Evolutionary conservation across 2,113 vertebrate genomes (phyloP).

Genomic region (Gobius niger): DNA sequence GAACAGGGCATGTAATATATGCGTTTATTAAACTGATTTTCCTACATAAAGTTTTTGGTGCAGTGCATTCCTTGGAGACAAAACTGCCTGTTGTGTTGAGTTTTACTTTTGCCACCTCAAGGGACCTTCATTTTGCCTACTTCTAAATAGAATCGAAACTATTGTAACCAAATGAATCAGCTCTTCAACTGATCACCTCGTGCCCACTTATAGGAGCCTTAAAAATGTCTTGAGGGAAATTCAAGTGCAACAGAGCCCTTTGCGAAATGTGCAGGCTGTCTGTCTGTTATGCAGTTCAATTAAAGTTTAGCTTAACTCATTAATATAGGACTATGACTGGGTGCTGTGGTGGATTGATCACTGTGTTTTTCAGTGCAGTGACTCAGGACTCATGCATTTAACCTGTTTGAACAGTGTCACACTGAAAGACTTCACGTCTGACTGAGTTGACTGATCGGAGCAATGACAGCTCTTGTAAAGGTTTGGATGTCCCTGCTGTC

Average conservation of each 20-base stretch:
- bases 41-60: not conserved
- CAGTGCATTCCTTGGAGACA: not conserved
- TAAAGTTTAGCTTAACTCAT: not conserved
- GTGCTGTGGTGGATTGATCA: not conserved
- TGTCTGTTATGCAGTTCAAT: not conserved
- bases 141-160: not conserved
- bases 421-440: not conserved
- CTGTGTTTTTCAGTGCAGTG: not conserved
- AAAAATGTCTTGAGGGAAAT: no score
- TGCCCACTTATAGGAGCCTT: no score
- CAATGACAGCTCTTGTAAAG: slow-evolving; percentile 15
- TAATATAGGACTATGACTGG: not conserved
- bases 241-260: not conserved
- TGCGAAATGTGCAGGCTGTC: not conserved
- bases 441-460: not conserved
- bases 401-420: slow-evolving; percentile 3
- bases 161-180: no score
- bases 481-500: slow-evolving; percentile 18
- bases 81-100: not conserved
- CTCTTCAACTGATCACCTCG: no score
- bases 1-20: slow-evolving; percentile 33
- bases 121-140: not conserved
- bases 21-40: not conserved
- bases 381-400: slow-evolving; percentile 1
- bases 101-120: not conserved